Base-by-base conservation (phyloP, 2,888 invertebrate species). In the Tenthredo scrophulariae region DNA sequence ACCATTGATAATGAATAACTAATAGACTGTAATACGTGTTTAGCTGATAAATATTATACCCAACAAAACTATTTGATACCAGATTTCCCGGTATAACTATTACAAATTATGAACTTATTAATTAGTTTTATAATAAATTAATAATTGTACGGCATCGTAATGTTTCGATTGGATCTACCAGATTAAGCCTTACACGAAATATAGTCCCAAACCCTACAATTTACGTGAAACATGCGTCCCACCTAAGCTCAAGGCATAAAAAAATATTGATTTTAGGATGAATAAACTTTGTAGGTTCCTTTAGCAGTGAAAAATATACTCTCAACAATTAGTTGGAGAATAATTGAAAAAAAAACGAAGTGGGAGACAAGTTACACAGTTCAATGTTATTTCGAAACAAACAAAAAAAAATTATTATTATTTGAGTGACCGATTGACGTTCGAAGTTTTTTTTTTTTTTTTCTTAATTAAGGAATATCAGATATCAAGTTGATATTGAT, bases 191-290 rank as follows among this genome's bases (percentile, higher is more conserved):
- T 7, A 37, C 7, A n/a, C 54, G 18, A n/a, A 40, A n/a, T 40
- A 75, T 18, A 75, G 75, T 75, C 50, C 50, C 77, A 77, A 77
- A 77, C 77, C 33, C 77, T 77, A 54, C 50, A 77, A 77, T 54
- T n/a, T 33, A 18, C 15, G 33, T 29, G 29, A 26, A 46, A 75
- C 22, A 75, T 75, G 75, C 43, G 13, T 75, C 46, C 75, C 75
- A 50, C 75, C n/a, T 46, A 37, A 33, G 33, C n/a, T 40, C 18
- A 9, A 15, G 22, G 6, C 29, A 43, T 15, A 15, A 26, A 43
- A 13, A 26, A 26, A 29, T 26, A 46, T 50, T 22, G 46, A 75
- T 37, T n/a, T 72, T 22, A 72, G 13, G 7, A 22, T 13, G n/a
- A 72, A 72, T 33, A 7, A 72, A 72, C 15, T 37, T 72, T 22